A percentile compares a stretch with the other conserved stretches of the same genome.
Evolutionary conservation across 2,113 vertebrate species (phyloP).

Genomic region (Ammodytes dubius): DNA sequence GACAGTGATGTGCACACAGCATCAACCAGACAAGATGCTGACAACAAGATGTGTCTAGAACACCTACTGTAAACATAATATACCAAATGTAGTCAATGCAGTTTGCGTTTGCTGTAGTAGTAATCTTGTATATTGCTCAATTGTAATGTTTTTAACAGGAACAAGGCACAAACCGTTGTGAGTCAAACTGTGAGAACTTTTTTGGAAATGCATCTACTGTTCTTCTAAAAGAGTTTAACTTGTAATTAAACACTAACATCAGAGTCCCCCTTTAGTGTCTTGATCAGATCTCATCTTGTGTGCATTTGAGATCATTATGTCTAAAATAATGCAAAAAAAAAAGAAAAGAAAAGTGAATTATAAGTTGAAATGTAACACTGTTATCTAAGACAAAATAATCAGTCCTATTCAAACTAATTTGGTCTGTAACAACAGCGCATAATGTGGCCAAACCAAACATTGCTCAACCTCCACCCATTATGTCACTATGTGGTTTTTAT

Average conservation of each 20-base stretch:
- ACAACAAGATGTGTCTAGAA: slow-evolving; percentile 35
- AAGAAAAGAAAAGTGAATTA: background rate
- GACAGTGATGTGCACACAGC: slow-evolving; percentile 32
- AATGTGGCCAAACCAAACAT: slow-evolving; percentile 34
- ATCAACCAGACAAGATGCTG: slow-evolving; percentile 28
- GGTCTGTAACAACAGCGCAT: slow-evolving; percentile 20
- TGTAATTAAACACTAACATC: background rate
- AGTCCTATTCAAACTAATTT: background rate
- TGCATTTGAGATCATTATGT: background rate
- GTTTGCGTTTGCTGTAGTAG: background rate
- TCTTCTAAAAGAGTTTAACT: background rate
- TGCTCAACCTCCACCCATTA: slow-evolving; percentile 16
- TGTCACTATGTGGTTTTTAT: slow-evolving; percentile 30
- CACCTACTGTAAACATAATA: slow-evolving; percentile 21
- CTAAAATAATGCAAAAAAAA: background rate
- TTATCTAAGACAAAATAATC: slow-evolving; percentile 10
- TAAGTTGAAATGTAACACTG: background rate
- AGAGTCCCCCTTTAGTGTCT: background rate
- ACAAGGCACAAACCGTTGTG: background rate
- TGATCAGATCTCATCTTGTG: background rate
- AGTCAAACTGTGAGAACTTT: background rate
- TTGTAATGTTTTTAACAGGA: slow-evolving; percentile 24
- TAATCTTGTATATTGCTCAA: slow-evolving; percentile 1
- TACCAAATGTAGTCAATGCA: slow-evolving; percentile 23
- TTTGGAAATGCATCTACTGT: background rate